Percentiles rank a stretch among this genome's conserved stretches.
phyloP scores from a whole-genome alignment of 2,113 vertebrate species.

The Clarias macrocephalus region DNA sequence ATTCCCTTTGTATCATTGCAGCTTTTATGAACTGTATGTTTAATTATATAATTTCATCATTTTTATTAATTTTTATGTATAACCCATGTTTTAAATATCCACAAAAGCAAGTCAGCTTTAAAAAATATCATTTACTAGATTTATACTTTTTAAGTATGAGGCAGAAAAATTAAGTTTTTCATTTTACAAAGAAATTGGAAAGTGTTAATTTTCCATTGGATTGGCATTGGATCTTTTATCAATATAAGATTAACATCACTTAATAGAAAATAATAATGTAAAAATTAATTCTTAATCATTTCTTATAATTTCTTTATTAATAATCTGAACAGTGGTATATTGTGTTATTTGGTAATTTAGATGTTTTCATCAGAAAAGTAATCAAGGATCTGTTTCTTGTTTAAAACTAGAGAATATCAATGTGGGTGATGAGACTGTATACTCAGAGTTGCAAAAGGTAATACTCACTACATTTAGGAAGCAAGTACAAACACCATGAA shows the following conservation, averaged over 20 bases:
- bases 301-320: background rate
- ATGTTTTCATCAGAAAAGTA: background rate
- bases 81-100: too few species aligned
- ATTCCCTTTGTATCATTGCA: background rate
- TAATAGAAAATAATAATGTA: too few species aligned
- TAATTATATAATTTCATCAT: background rate
- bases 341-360: background rate
- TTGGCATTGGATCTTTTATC: too few species aligned
- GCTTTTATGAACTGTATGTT: background rate
- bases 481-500: background rate
- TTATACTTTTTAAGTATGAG: too few species aligned
- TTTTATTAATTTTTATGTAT: background rate
- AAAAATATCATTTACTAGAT: too few species aligned
- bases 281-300: too few species aligned
- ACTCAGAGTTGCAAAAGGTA: conserved; percentile 6
- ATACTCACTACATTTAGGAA: background rate
- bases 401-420: background rate
- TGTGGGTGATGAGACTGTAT: background rate
- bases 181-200: too few species aligned
- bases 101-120: too few species aligned
- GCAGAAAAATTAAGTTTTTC: too few species aligned
- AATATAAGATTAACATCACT: too few species aligned
- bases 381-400: background rate
- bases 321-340: background rate
- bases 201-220: too few species aligned